phyloP scores from a whole-genome alignment of 2,113 vertebrate species.

The Silurus asotus region DNA sequence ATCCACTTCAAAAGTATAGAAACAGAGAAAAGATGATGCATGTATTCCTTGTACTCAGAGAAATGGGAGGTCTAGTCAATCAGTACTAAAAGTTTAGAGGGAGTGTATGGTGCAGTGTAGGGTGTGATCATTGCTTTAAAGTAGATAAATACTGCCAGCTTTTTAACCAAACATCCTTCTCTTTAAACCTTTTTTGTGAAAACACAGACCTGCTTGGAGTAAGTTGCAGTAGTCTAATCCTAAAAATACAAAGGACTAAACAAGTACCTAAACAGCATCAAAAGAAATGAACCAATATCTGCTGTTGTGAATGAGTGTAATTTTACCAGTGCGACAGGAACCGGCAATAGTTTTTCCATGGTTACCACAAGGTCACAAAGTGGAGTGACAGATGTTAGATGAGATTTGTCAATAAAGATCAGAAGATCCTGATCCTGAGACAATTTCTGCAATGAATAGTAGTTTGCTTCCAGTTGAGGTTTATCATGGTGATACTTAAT shows the following conservation, averaged over 20 bases:
- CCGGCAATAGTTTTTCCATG: neutral
- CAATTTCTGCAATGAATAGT: neutral
- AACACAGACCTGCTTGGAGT: neutral
- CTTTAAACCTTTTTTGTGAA: neutral
- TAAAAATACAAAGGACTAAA: too few relatives aligned
- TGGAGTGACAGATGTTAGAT: neutral
- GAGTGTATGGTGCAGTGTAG: neutral
- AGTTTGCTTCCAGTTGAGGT: neutral
- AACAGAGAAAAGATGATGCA: neutral
- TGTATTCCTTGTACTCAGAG: neutral
- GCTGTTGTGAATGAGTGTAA: too few relatives aligned
- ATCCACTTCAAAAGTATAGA: neutral
- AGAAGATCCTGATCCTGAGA: neutral
- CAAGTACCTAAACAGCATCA: too few relatives aligned
- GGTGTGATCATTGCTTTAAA: neutral
- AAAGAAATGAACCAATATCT: too few relatives aligned
- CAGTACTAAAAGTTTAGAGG: neutral
- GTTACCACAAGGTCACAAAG: neutral
- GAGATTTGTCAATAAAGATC: neutral
- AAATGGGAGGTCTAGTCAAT: neutral
- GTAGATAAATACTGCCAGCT: neutral
- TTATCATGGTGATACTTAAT: neutral
- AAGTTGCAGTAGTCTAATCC: too few relatives aligned
- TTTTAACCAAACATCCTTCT: neutral
- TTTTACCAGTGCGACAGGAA: too few relatives aligned